Percentiles rank a stretch among this genome's conserved stretches.
phyloP scores from a whole-genome alignment of 2,888 invertebrate species.

The Tetragonisca angustula region DNA sequence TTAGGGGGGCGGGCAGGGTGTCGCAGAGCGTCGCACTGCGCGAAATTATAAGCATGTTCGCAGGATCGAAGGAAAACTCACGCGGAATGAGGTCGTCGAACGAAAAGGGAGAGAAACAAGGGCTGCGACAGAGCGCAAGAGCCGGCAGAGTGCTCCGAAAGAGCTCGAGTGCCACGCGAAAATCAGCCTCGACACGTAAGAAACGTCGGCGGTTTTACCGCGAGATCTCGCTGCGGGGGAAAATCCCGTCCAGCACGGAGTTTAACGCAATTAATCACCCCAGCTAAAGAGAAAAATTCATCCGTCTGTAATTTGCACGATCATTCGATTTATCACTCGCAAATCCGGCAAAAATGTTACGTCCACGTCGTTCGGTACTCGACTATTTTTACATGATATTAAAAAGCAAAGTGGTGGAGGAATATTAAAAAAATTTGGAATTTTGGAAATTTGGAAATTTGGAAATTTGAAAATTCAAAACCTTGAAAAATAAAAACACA shows the following conservation, averaged over 20 bases:
- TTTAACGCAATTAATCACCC: constrained; percentile 37
- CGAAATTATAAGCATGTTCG: constrained; percentile 50
- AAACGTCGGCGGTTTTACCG: constrained; percentile 22
- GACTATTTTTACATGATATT: no score
- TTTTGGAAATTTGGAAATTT: no score
- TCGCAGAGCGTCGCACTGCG: constrained; percentile 46
- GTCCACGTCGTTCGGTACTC: neutral
- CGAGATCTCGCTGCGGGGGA: neutral
- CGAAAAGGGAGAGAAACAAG: constrained; percentile 43
- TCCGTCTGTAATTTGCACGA: neutral
- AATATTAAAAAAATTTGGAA: no score
- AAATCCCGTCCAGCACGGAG: constrained; percentile 18
- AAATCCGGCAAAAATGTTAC: neutral
- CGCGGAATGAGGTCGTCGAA: constrained; percentile 50
- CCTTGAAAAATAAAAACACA: no score
- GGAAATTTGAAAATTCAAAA: no score
- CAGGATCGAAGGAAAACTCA: constrained; percentile 49
- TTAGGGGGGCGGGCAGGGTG: constrained; percentile 23
- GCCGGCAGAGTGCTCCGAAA: constrained; percentile 33
- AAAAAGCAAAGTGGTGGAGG: no score
- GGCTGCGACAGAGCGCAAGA: constrained; percentile 27
- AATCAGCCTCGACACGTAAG: constrained; percentile 37
- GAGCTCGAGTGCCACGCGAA: constrained; percentile 7
- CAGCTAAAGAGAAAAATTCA: no score
- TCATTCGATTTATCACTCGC: neutral